phyloP scores from a whole-genome alignment of 2,797 vertebrate species.

The Serranus cabrilla region DNA sequence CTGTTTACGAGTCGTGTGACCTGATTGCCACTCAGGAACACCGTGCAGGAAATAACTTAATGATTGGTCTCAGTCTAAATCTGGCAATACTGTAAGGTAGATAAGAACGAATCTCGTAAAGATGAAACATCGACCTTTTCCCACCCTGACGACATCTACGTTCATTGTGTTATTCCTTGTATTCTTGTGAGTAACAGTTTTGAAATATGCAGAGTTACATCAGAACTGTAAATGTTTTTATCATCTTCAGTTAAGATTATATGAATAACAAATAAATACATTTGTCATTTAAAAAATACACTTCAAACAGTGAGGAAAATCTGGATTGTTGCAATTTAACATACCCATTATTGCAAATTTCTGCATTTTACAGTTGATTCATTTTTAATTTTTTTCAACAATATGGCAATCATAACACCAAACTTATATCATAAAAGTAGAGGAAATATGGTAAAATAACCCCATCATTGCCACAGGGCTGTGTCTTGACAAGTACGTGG shows the following conservation, averaged over 20 bases:
- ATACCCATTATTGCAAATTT: too few relatives aligned
- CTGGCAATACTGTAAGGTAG: slow-evolving; percentile 70
- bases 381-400: too few relatives aligned
- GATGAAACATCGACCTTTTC: slow-evolving; percentile 44
- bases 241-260: not conserved
- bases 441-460: too few relatives aligned
- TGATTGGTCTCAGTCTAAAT: slow-evolving; percentile 78
- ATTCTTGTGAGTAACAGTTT: slow-evolving; percentile 15
- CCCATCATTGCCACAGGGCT: too few relatives aligned
- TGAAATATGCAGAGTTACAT: slow-evolving; percentile 9
- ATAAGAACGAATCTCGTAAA: slow-evolving; percentile 49
- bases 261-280: not conserved
- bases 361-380: too few relatives aligned
- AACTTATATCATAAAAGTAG: too few relatives aligned
- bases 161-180: slow-evolving; percentile 16
- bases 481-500: too few relatives aligned
- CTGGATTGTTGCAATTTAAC: too few relatives aligned
- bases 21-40: slow-evolving; percentile 85
- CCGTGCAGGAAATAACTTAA: slow-evolving; percentile 84
- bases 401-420: too few relatives aligned
- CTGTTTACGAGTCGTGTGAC: slow-evolving; percentile 86
- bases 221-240: slow-evolving; percentile 13
- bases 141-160: not conserved
- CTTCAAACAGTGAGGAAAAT: too few relatives aligned
- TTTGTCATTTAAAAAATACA: too few relatives aligned